Evolutionary conservation across 2,113 vertebrate genomes (phyloP).

Genomic region (Ceratotherium simum): DNA sequence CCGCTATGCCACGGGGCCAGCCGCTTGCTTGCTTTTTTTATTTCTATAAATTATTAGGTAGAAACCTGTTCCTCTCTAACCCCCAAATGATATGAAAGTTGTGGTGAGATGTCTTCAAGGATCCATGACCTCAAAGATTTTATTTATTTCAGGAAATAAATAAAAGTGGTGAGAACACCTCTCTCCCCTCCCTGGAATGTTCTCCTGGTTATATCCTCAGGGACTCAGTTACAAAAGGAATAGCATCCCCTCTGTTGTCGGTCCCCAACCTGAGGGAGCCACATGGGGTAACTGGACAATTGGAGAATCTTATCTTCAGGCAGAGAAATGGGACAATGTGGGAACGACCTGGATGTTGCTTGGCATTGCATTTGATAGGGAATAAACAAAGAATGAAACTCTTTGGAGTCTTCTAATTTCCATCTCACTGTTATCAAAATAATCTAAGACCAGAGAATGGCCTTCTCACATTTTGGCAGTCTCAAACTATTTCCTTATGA

Average conservation of each 20-base stretch:
- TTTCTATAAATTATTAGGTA: background rate
- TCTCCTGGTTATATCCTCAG: background rate
- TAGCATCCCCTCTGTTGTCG: background rate
- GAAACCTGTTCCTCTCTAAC: background rate
- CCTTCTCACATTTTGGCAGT: background rate
- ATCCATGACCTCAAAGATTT: background rate
- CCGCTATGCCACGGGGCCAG: no score
- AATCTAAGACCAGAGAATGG: conserved; percentile 9
- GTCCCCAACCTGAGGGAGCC: background rate
- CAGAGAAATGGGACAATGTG: background rate
- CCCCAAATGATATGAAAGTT: background rate
- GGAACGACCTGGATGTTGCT: background rate
- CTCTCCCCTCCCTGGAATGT: background rate
- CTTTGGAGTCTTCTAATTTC: background rate
- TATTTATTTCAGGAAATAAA: background rate
- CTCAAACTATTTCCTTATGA: background rate
- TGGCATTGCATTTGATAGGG: background rate
- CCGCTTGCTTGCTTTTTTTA: background rate
- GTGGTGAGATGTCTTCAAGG: background rate
- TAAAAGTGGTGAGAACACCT: background rate
- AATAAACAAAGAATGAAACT: background rate
- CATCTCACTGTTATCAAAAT: background rate
- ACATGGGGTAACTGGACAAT: background rate
- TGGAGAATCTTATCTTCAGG: background rate
- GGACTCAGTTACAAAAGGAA: background rate